Conservation (phyloP, 2,797 vertebrate genomes). For the Brachyrhaphis roseni region DNA sequence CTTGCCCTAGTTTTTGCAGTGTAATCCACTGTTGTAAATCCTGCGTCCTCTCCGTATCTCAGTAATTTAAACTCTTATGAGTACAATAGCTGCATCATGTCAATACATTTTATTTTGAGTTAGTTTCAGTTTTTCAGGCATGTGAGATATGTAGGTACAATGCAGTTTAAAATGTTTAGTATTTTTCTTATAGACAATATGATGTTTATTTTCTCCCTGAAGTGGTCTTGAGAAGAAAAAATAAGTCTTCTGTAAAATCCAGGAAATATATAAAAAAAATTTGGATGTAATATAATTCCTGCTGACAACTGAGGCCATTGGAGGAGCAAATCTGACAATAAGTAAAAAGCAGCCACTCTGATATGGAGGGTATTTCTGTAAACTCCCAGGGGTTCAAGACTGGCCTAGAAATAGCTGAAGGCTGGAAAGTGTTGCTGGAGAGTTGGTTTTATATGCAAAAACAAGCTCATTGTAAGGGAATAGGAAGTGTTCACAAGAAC, state of each 20-base stretch:
- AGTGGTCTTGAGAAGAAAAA: slow-evolving; percentile 16
- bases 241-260: slow-evolving; percentile 39
- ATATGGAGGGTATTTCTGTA: slow-evolving; percentile 82
- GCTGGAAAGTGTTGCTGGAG: slow-evolving; percentile 79
- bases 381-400: slow-evolving; percentile 72
- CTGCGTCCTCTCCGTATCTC: neutral
- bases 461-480: slow-evolving; percentile 69
- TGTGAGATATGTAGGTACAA: neutral
- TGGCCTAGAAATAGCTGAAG: slow-evolving; percentile 84
- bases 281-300: slow-evolving; percentile 67
- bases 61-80: slow-evolving; percentile 16
- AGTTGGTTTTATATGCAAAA: slow-evolving; percentile 79
- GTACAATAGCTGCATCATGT: slow-evolving; percentile 16
- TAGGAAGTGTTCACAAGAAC: slow-evolving; percentile 58
- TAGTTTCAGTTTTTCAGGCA: neutral
- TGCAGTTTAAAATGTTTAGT: neutral
- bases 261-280: slow-evolving; percentile 41
- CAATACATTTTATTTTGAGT: slow-evolving; percentile 29
- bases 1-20: neutral
- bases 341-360: slow-evolving; percentile 56
- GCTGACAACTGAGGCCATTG: slow-evolving; percentile 72
- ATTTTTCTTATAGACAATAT: neutral
- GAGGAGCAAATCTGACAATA: slow-evolving; percentile 75
- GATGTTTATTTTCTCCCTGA: neutral
- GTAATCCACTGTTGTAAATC: neutral